A percentile compares a stretch with the other conserved stretches of the same genome.
phyloP scores from a whole-genome alignment of 2,113 vertebrate species.

The Melospiza melodia region DNA sequence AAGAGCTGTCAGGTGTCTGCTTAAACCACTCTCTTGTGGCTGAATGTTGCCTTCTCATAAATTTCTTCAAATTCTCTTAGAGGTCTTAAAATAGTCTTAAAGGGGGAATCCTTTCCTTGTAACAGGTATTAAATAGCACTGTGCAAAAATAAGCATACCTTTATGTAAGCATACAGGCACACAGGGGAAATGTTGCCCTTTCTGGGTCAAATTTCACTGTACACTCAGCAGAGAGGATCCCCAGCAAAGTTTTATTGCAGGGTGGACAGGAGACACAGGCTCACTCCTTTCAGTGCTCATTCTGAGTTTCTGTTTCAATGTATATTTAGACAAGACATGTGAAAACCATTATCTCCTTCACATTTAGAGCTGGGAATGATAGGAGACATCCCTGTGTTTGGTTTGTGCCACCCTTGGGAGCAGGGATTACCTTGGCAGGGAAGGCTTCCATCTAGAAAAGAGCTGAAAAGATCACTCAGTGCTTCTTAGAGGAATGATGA shows the following conservation, averaged over 20 bases:
- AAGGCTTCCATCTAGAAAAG: not conserved
- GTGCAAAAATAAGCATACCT: not conserved
- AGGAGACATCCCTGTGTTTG: not conserved
- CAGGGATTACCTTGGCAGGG: constrained; percentile 15
- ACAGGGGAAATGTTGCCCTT: not conserved
- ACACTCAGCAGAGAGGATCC: not conserved
- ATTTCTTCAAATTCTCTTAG: not conserved
- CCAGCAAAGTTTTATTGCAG: not conserved
- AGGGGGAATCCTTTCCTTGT: constrained; percentile 13
- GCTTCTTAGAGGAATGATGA: not conserved
- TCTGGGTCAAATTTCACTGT: not conserved
- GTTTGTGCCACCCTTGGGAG: constrained; percentile 17
- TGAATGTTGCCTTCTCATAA: not conserved
- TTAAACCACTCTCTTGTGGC: not conserved
- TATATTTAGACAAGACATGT: not conserved
- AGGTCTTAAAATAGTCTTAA: constrained; percentile 30
- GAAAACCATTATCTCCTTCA: constrained; percentile 13
- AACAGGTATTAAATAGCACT: constrained; percentile 24
- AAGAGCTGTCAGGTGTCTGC: not conserved
- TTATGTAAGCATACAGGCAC: not conserved
- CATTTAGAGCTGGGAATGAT: not conserved
- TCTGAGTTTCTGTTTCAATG: not conserved
- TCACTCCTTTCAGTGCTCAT: not conserved
- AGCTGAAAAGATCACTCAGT: not conserved
- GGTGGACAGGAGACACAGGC: not conserved